Percentiles rank a stretch among this genome's conserved stretches.
phyloP scores from a whole-genome alignment of 1,140 invertebrate species.

The Venturia canescens region DNA sequence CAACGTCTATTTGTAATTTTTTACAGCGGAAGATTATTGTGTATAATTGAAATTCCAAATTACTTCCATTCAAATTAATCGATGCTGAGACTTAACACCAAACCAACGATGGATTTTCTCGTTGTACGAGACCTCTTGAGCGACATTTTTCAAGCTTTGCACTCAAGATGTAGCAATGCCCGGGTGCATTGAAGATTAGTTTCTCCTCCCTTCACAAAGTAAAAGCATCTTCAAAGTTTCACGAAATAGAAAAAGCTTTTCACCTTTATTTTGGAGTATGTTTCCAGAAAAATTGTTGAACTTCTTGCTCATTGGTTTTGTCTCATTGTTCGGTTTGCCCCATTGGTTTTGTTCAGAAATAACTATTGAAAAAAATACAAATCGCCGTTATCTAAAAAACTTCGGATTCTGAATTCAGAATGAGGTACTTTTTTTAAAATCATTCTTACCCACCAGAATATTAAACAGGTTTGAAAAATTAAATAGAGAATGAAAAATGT shows the following conservation, averaged over 20 bases:
- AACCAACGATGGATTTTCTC: neutral
- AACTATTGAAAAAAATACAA: too few relatives aligned
- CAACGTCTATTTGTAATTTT: neutral
- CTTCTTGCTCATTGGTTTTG: too few relatives aligned
- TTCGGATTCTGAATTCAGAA: too few relatives aligned
- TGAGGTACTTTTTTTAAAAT: too few relatives aligned
- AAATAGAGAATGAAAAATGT: too few relatives aligned
- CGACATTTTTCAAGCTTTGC: neutral
- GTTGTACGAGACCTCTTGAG: neutral
- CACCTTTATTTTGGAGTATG: neutral
- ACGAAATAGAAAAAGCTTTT: neutral
- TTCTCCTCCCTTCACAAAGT: constrained; percentile 28
- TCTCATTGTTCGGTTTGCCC: neutral
- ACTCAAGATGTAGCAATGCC: constrained; percentile 2
- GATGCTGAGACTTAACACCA: neutral
- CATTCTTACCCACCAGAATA: too few relatives aligned
- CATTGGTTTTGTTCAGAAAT: too few relatives aligned
- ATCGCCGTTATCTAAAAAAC: too few relatives aligned
- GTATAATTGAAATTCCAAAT: constrained; percentile 23
- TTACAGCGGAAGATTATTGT: constrained; percentile 20
- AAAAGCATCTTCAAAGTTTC: constrained; percentile 41
- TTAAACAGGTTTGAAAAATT: too few relatives aligned
- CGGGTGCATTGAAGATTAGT: constrained; percentile 49
- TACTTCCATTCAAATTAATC: neutral
- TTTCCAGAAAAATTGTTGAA: too few relatives aligned